A percentile compares a stretch with the other conserved stretches of the same genome.
Conservation (phyloP, 1,140 invertebrate species). For the Colletes gigas region DNA sequence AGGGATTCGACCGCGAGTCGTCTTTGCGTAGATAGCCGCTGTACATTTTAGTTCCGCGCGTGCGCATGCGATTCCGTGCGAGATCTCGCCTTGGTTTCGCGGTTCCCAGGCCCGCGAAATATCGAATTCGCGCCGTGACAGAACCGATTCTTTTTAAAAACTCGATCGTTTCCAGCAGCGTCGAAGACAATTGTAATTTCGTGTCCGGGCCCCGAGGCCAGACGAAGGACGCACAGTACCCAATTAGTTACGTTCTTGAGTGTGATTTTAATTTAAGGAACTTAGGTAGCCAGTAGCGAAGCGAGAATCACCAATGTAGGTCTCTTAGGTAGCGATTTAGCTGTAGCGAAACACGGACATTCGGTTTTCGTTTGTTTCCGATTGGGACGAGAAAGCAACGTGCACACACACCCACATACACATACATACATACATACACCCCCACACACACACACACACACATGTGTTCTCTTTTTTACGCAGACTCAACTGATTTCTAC, state of each 20-base stretch:
- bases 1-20: not conserved
- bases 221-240: constrained; percentile 18
- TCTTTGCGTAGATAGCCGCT: constrained; percentile 17
- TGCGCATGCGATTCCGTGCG: constrained; percentile 7
- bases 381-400: not conserved
- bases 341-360: not conserved
- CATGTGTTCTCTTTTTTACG: constrained; percentile 57
- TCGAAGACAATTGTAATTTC: not conserved
- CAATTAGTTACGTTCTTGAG: constrained; percentile 72
- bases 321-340: constrained; percentile 27
- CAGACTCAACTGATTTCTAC: constrained; percentile 39
- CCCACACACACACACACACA: not conserved
- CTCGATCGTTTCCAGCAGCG: too few species aligned
- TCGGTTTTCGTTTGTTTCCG: constrained; percentile 25
- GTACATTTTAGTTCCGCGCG: constrained; percentile 13
- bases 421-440: constrained; percentile 4
- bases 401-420: not conserved
- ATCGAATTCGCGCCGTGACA: not conserved
- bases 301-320: not conserved
- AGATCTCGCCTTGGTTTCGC: constrained; percentile 25
- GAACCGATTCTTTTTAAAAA: too few species aligned
- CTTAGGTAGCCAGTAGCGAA: constrained; percentile 54
- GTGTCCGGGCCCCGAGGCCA: not conserved
- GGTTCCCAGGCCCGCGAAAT: too few species aligned
- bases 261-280: constrained; percentile 76